Evolutionary conservation across 30 jellyfish, hydroid and myxozoan species (phyloP).

Genomic region (Sanderia malayensis): DNA sequence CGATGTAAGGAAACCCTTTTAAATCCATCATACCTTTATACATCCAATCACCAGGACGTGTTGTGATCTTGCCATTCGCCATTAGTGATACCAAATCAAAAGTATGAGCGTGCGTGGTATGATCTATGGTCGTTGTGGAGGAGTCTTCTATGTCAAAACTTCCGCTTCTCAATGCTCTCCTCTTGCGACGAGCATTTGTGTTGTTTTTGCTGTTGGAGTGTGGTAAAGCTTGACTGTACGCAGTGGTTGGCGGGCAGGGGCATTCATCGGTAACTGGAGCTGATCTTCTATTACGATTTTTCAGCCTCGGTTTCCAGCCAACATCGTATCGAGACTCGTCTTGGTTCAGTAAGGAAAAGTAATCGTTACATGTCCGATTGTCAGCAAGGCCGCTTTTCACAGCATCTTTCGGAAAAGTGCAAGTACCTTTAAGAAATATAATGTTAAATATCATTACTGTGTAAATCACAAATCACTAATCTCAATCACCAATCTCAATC

Average conservation of each 20-base stretch:
- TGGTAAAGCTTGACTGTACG: too few species aligned
- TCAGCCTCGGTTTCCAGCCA: background rate
- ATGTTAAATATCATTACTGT: too few species aligned
- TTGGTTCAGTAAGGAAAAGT: background rate
- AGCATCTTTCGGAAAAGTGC: background rate
- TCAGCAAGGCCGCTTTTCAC: background rate
- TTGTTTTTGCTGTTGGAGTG: too few species aligned
- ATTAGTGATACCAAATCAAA: background rate
- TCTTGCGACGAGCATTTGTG: too few species aligned
- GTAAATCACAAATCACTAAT: too few species aligned
- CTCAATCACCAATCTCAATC: background rate
- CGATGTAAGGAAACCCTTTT: conserved; percentile 74
- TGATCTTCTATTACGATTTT: background rate
- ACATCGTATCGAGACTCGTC: background rate
- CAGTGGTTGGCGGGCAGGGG: background rate
- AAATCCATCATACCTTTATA: conserved; percentile 33
- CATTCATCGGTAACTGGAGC: background rate
- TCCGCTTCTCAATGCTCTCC: background rate
- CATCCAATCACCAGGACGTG: conserved; percentile 19
- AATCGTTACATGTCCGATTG: background rate
- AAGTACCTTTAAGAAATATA: background rate
- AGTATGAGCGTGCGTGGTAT: too few species aligned
- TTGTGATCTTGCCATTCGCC: background rate
- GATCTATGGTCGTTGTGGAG: too few species aligned
- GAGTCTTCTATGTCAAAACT: background rate